Evolutionary conservation across 2,113 vertebrate genomes (phyloP).

Genomic region (Eolophus roseicapilla): DNA sequence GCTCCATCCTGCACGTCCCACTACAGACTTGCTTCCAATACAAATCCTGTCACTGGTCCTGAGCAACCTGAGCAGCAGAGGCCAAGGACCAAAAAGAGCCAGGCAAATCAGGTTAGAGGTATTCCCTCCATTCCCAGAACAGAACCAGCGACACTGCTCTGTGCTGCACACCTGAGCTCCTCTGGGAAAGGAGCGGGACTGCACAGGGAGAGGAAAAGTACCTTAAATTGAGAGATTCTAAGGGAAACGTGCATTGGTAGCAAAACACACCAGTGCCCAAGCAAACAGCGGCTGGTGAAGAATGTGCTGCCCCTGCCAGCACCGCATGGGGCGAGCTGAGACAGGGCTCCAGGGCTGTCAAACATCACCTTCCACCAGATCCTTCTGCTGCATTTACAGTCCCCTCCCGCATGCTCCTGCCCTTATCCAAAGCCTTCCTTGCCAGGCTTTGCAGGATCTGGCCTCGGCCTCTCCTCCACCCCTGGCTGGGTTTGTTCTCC

Average conservation of each 20-base stretch:
- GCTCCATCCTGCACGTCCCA: background rate
- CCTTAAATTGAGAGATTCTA: background rate
- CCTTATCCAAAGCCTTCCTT: background rate
- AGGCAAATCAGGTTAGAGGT: background rate
- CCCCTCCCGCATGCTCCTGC: background rate
- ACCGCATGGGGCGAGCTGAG: background rate
- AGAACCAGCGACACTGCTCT: rapidly evolving
- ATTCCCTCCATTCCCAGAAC: rapidly evolving
- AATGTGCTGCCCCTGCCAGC: background rate
- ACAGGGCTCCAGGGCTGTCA: background rate
- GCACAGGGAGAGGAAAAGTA: rapidly evolving
- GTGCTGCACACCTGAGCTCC: too few species aligned
- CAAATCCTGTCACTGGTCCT: background rate
- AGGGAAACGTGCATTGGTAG: background rate
- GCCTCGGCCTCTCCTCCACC: background rate
- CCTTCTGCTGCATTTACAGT: background rate
- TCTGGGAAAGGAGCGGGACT: rapidly evolving
- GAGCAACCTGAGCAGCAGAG: background rate
- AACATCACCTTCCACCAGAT: background rate
- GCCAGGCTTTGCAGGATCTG: background rate
- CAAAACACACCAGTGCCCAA: background rate
- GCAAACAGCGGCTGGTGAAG: background rate
- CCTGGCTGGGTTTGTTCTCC: background rate
- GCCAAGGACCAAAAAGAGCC: background rate
- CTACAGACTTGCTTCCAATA: background rate